Conservation (phyloP, 2,113 vertebrate genomes). For the Platichthys flesus region DNA sequence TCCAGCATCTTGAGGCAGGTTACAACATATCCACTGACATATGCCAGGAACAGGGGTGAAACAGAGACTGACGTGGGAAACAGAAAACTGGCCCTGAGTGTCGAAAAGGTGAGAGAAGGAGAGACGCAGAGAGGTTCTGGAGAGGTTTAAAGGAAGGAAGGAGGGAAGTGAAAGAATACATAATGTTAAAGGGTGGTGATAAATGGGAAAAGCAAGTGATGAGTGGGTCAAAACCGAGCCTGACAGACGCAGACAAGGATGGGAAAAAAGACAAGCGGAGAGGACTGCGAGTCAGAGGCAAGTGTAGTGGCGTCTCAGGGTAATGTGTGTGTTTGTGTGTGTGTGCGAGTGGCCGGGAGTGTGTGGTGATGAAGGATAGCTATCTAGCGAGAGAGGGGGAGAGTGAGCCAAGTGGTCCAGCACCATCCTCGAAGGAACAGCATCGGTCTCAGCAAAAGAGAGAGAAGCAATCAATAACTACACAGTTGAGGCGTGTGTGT, state of each 20-base stretch:
- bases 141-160: neutral
- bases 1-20: slow-evolving; percentile 7
- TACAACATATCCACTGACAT: neutral
- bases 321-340: slow-evolving; percentile 7
- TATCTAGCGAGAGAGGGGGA: slow-evolving; percentile 32
- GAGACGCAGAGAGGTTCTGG: no score
- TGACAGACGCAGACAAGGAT: slow-evolving; percentile 32
- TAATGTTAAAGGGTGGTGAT: neutral
- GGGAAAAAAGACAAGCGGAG: neutral
- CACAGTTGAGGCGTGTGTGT: slow-evolving; percentile 62
- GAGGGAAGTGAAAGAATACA: slow-evolving; percentile 34
- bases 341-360: neutral
- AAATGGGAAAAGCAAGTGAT: slow-evolving; percentile 36
- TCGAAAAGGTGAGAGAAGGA: slow-evolving; percentile 3
- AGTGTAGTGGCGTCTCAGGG: slow-evolving; percentile 50
- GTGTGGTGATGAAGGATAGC: slow-evolving; percentile 60
- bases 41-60: slow-evolving; percentile 1
- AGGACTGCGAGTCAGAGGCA: slow-evolving; percentile 2
- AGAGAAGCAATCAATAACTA: slow-evolving; percentile 73
- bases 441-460: slow-evolving; percentile 77
- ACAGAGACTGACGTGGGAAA: slow-evolving; percentile 16
- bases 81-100: neutral
- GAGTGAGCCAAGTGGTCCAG: slow-evolving; percentile 57
- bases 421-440: slow-evolving; percentile 64
- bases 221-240: slow-evolving; percentile 16